Conservation (phyloP, 2,113 vertebrate genomes). For the Mesoclemmys tuberculata region DNA sequence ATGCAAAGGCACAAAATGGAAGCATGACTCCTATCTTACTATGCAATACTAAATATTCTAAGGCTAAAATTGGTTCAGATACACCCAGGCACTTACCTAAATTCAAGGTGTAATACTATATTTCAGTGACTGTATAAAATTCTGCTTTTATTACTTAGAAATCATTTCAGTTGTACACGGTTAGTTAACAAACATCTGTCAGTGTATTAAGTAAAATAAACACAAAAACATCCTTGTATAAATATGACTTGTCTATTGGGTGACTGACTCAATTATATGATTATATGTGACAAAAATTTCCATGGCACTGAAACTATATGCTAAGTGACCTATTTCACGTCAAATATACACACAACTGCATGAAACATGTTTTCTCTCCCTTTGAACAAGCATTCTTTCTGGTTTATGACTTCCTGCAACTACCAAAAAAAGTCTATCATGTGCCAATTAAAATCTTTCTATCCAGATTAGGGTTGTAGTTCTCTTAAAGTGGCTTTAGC, state of each 20-base stretch:
- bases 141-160: not conserved
- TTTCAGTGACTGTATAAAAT: conserved; percentile 40
- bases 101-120: conserved; percentile 58
- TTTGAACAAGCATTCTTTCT: not conserved
- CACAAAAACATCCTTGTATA: not conserved
- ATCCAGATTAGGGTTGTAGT: not conserved
- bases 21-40: not conserved
- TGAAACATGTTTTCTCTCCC: not conserved
- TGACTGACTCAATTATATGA: not conserved
- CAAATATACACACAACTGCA: not conserved
- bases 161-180: conserved; percentile 20
- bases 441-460: not conserved
- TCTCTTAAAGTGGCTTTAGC: not conserved
- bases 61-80: conserved; percentile 52
- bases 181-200: not conserved
- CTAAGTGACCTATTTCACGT: not conserved
- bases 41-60: conserved; percentile 28
- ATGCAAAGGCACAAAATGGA: conserved; percentile 51
- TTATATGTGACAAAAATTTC: not conserved
- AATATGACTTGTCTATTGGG: not conserved
- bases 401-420: not conserved
- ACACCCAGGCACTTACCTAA: not conserved
- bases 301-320: not conserved
- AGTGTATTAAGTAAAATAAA: not conserved
- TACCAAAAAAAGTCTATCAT: not conserved